Percentiles rank a stretch among this genome's conserved stretches.
phyloP scores from a whole-genome alignment of 2,113 vertebrate genomes.

The Larimichthys polyactis region DNA sequence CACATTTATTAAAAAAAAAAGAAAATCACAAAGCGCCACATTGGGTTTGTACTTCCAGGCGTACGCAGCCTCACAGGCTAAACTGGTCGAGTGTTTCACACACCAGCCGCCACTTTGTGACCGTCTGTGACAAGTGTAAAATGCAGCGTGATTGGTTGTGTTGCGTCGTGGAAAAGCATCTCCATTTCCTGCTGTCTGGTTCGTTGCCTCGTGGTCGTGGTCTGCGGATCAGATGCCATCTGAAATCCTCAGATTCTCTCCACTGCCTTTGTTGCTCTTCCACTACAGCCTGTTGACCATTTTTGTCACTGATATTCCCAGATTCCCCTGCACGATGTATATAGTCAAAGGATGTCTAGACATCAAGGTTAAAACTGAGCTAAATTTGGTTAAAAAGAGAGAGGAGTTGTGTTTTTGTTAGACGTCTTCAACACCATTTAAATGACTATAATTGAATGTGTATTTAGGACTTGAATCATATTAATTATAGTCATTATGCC shows the following conservation, averaged over 20 bases:
- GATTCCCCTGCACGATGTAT: not conserved
- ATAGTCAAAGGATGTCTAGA: constrained; percentile 18
- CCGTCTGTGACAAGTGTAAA: constrained; percentile 62
- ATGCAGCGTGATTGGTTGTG: constrained; percentile 59
- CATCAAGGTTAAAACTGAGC: constrained; percentile 12
- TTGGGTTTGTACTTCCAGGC: constrained; percentile 30
- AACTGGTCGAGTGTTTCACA: constrained; percentile 50
- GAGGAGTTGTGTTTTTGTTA: no score
- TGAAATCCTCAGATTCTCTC: constrained; percentile 9
- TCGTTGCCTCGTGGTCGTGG: not conserved
- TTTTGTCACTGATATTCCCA: constrained; percentile 4
- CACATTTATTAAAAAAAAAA: constrained; percentile 69
- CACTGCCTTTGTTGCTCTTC: constrained; percentile 12
- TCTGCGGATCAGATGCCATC: not conserved
- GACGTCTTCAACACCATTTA: not conserved
- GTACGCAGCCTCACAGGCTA: constrained; percentile 8
- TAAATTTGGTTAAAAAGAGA: not conserved
- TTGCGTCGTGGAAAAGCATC: constrained; percentile 13
- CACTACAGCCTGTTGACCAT: not conserved
- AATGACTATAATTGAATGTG: not conserved
- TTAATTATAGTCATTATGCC: not conserved
- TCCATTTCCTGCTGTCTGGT: constrained; percentile 54
- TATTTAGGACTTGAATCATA: not conserved
- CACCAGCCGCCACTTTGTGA: constrained; percentile 62
- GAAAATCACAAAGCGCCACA: constrained; percentile 25